A percentile compares a stretch with the other conserved stretches of the same genome.
These are phyloP conservation scores for Drosophila suzukii DNA, from an alignment of 1,140 invertebrate genomes.

Conservation along the genomic window DNA sequence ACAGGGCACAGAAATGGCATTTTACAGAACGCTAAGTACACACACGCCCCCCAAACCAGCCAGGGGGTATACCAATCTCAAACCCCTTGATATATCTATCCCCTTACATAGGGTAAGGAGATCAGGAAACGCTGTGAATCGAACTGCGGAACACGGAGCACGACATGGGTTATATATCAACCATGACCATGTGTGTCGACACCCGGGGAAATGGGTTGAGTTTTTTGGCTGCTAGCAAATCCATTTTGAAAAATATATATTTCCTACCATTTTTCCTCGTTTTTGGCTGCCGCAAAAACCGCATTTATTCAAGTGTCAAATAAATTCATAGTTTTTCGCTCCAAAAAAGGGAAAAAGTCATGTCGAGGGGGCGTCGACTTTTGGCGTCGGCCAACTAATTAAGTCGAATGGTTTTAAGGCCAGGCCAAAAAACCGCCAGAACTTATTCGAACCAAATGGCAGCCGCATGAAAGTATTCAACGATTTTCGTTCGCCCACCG, in stretches of 20 bases:
- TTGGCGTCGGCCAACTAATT: constrained; percentile 73
- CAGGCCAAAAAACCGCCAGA: constrained; percentile 41
- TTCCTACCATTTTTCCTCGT: constrained; percentile 74
- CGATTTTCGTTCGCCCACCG: not conserved
- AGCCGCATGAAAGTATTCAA: constrained; percentile 29
- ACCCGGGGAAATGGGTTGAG: constrained; percentile 14
- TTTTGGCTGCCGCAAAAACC: constrained; percentile 72
- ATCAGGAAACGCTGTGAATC: constrained; percentile 75
- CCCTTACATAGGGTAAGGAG: constrained; percentile 46
- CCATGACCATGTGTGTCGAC: constrained; percentile 48
- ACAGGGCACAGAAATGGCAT: constrained; percentile 59
- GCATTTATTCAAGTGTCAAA: constrained; percentile 84
- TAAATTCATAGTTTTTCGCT: constrained; percentile 79
- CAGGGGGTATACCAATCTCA: constrained; percentile 1
- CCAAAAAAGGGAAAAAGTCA: constrained; percentile 8
- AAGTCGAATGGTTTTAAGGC: constrained; percentile 70
- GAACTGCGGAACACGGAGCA: constrained; percentile 66
- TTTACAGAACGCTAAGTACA: constrained; percentile 75
- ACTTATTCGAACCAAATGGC: constrained; percentile 36
- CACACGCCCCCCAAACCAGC: constrained; percentile 23
- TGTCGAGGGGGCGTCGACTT: constrained; percentile 34
- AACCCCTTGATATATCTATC: too few species aligned
- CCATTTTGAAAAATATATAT: constrained; percentile 72
- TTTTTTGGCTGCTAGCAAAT: constrained; percentile 50
- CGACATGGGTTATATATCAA: constrained; percentile 75